These are phyloP conservation scores for Allygus modestus DNA, from an alignment of 2,888 invertebrate genomes.

Conservation along the genomic window DNA sequence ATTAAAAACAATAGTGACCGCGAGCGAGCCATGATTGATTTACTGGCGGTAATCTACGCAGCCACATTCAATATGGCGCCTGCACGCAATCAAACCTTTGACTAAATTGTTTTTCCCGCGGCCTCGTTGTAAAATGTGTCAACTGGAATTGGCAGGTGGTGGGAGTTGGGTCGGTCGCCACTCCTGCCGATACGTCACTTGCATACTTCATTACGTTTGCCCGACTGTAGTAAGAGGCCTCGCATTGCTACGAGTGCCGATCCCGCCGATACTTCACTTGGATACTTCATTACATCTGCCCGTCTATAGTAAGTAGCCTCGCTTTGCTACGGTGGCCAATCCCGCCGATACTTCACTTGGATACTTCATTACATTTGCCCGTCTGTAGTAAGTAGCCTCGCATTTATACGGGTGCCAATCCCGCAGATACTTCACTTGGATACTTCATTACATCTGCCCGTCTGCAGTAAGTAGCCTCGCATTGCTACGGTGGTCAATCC, in stretches of 20 bases:
- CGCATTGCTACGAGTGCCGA: too few relatives aligned
- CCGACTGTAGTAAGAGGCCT: too few relatives aligned
- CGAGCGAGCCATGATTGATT: conserved; percentile 29
- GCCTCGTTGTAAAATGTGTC: conserved; percentile 44
- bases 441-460: too few relatives aligned
- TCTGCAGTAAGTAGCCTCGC: too few relatives aligned
- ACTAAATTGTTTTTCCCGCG: conserved; percentile 44
- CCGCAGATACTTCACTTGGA: too few relatives aligned
- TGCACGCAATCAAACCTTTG: conserved; percentile 26
- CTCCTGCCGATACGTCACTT: not conserved
- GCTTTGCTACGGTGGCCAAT: not conserved
- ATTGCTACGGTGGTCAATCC: not conserved
- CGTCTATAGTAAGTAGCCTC: too few relatives aligned
- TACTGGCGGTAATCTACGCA: conserved; percentile 36
- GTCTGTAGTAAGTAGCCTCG: too few relatives aligned
- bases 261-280: too few relatives aligned
- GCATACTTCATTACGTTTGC: not conserved
- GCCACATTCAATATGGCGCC: conserved; percentile 48
- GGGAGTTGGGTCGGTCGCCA: not conserved
- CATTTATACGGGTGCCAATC: too few relatives aligned
- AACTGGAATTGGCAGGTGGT: conserved; percentile 30
- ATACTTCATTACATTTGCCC: not conserved
- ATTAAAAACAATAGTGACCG: conserved; percentile 32
- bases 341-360: not conserved
- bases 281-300: too few relatives aligned